These are phyloP conservation scores for Coenobita brevimanus DNA, from an alignment of 1,140 invertebrate genomes.

Conservation along the genomic window DNA sequence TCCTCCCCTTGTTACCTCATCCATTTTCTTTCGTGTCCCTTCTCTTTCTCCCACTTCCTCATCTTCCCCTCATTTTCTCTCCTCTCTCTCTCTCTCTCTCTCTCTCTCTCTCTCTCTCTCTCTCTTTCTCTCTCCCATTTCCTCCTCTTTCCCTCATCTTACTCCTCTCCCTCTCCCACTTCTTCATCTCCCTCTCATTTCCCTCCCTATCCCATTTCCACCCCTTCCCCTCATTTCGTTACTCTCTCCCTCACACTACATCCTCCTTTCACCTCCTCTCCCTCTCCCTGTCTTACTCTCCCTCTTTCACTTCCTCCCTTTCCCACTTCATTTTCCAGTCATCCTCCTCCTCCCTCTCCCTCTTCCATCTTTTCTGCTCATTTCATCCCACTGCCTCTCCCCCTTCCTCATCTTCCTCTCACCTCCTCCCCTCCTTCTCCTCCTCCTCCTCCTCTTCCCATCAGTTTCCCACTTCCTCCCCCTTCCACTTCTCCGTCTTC, in stretches of 20 bases:
- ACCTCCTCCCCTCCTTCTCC: not conserved
- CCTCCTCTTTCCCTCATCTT: not conserved
- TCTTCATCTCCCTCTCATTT: not conserved
- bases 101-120: not conserved
- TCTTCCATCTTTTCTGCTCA: not conserved
- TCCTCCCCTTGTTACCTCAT: too few species aligned
- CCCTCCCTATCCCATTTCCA: not conserved
- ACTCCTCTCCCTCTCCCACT: not conserved
- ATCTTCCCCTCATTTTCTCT: not conserved
- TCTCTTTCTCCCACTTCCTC: too few species aligned
- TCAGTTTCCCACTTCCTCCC: not conserved
- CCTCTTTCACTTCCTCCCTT: not conserved
- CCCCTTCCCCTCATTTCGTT: not conserved
- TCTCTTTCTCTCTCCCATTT: not conserved
- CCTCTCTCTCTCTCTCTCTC: not conserved
- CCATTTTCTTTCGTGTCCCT: too few species aligned
- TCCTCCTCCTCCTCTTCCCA: not conserved
- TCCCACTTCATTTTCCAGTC: too few species aligned
- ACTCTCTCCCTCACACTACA: not conserved
- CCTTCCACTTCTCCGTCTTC: too few species aligned
- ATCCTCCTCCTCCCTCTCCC: not conserved
- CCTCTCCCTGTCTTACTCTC: not conserved
- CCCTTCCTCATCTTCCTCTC: not conserved
- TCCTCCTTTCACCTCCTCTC: not conserved
- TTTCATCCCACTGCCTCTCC: not conserved